Evolutionary conservation across 2,888 invertebrate genomes (phyloP), one percentile per base, ranked within the genome.

Genomic region (Andrena fulva): DNA sequence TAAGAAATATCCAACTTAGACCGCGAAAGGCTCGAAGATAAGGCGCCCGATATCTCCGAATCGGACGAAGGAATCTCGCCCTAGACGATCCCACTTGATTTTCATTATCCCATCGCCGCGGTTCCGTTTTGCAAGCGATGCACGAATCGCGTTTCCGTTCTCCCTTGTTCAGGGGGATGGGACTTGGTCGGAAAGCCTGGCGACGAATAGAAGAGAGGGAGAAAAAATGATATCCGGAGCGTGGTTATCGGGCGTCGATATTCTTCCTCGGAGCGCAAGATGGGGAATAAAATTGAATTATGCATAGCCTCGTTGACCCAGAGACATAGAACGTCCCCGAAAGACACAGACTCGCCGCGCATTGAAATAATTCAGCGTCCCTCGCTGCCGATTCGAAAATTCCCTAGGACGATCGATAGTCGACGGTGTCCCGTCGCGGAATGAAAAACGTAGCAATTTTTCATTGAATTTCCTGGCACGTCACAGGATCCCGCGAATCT

Each of bases 241-340:
- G 27, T 50, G 54, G 54, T 54, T 68, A 62, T 50, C 16, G 31
- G 59, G 16, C 52, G 20, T 63, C 12, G 42, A 54, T 76, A 69
- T 77, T 70, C 69, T 64, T 63, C 48, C 69, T 1, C 16, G 31
- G 20, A n/a, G 33, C 35, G 7, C 20, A 27, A 27, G 52, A 54
- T 48, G 48, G 52, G 24, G 72, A 75, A 86, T 81, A 84, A 75
- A 85, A 84, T 76, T 79, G 74, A 85, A 80, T 85, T 85, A 85
- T 75, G 80, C 82, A 81, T 76, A 27, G 69, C 54, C 76, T 69
- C 79, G 50, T 85, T 67, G 76, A 80, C 75, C 63, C 62, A 70
- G 54, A 80, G 63, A 66, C 24, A 69, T 24, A 20, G 66, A 12
- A 54, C 12, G 12, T 8, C 24, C 12, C 8, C 33, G 27, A 56